Evolutionary conservation across 2,888 invertebrate genomes (phyloP).

Genomic region (Apoderus coryli): DNA sequence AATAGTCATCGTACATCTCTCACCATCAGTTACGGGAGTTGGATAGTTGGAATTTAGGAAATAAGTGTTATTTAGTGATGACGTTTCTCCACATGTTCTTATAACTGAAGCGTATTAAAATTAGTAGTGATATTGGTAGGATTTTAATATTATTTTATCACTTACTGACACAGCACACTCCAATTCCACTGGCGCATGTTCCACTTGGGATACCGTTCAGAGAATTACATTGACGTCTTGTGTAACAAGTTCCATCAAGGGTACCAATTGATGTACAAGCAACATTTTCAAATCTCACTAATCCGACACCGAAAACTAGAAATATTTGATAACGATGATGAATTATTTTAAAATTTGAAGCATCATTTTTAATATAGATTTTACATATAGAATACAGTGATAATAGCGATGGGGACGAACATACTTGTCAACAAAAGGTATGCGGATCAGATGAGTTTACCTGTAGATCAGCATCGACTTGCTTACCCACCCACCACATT

Average conservation of each 20-base stretch:
- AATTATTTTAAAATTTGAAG: no score
- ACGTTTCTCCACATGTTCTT: conserved; percentile 48
- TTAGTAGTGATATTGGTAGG: conserved; percentile 13
- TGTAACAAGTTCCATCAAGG: conserved; percentile 61
- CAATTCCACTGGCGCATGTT: conserved; percentile 54
- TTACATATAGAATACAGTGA: no score
- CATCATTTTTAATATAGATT: no score
- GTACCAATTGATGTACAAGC: conserved; percentile 50
- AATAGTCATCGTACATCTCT: conserved; percentile 54
- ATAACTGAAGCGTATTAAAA: no score
- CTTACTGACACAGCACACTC: conserved; percentile 74
- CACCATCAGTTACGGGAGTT: conserved; percentile 48
- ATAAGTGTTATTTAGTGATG: conserved; percentile 64
- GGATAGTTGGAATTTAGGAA: conserved; percentile 68
- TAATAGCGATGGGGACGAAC: no score
- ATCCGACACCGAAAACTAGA: conserved; percentile 31
- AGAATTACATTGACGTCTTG: conserved; percentile 57
- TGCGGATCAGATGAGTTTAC: conserved; percentile 81
- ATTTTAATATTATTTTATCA: conserved; percentile 14
- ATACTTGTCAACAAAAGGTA: conserved; percentile 60
- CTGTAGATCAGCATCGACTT: conserved; percentile 65
- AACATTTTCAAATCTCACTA: conserved; percentile 63
- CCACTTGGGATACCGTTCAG: conserved; percentile 60
- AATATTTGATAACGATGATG: no score
- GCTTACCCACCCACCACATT: no score